Percentiles rank a stretch among this genome's conserved stretches.
Evolutionary conservation across 2,797 vertebrate species (phyloP).

Genomic region (Fistularia tabacaria): DNA sequence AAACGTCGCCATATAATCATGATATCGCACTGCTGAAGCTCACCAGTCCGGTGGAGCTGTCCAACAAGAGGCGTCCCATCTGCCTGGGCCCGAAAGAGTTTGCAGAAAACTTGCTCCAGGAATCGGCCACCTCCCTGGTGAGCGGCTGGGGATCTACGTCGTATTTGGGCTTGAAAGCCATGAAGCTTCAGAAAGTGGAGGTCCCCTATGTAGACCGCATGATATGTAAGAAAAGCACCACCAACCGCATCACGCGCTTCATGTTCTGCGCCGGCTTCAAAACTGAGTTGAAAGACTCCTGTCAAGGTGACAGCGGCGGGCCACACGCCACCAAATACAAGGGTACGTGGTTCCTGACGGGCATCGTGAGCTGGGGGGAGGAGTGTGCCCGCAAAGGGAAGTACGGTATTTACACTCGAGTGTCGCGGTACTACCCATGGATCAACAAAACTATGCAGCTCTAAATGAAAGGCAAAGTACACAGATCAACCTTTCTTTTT

Average conservation of each 20-base stretch:
- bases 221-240: constrained; percentile 79
- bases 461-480: neutral
- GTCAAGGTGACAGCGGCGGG: constrained; percentile 92
- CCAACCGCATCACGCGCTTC: constrained; percentile 70
- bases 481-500: too few relatives aligned
- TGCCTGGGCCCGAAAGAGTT: constrained; percentile 86
- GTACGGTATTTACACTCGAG: constrained; percentile 91
- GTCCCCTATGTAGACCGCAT: constrained; percentile 83
- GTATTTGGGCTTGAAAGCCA: constrained; percentile 63
- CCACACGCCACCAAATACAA: constrained; percentile 80
- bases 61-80: constrained; percentile 78
- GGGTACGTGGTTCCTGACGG: constrained; percentile 88
- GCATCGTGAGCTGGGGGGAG: constrained; percentile 96
- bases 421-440: constrained; percentile 80
- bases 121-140: constrained; percentile 70
- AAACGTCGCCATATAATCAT: constrained; percentile 73
- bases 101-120: constrained; percentile 73
- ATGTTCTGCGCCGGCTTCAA: constrained; percentile 93
- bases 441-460: constrained; percentile 62
- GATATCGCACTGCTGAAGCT: constrained; percentile 91
- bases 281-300: constrained; percentile 75
- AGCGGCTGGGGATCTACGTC: constrained; percentile 85
- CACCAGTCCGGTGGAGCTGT: constrained; percentile 70
- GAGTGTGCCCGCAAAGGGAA: constrained; percentile 86
- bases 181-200: constrained; percentile 78